Percentiles rank a stretch among this genome's conserved stretches.
Evolutionary conservation across 2,888 invertebrate species (phyloP).

Genomic region (Eledone cirrhosa): DNA sequence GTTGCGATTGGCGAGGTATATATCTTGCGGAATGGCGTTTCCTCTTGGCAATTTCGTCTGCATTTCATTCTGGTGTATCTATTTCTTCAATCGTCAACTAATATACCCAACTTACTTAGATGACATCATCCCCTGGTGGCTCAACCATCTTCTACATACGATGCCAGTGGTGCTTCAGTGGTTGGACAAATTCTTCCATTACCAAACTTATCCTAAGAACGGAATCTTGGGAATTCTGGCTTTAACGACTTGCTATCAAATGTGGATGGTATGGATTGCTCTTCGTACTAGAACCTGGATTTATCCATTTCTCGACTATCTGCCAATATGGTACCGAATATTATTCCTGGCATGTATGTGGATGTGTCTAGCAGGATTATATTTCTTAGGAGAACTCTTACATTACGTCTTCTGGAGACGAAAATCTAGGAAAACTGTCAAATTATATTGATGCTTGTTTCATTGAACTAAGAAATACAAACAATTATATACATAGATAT

Average conservation of each 20-base stretch:
- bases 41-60: conserved; percentile 8
- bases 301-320: conserved; percentile 85
- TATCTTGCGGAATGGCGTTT: conserved; percentile 18
- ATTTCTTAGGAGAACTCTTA: conserved; percentile 54
- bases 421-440: not conserved
- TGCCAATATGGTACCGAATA: conserved; percentile 78
- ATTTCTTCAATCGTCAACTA: not conserved
- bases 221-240: conserved; percentile 9
- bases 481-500: too few species aligned
- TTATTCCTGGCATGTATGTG: conserved; percentile 73
- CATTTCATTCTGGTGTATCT: conserved; percentile 3
- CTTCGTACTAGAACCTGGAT: conserved; percentile 80
- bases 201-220: not conserved
- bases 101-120: conserved; percentile 17
- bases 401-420: conserved; percentile 50
- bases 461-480: too few species aligned
- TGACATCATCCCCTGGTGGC: conserved; percentile 16
- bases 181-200: not conserved
- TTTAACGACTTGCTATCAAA: conserved; percentile 8
- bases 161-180: not conserved
- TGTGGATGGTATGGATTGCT: conserved; percentile 61
- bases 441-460: not conserved
- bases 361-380: conserved; percentile 52
- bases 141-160: conserved; percentile 17
- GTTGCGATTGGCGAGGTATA: not conserved